Evolutionary conservation across 2,888 invertebrate genomes (phyloP).

Genomic region (Epicampocera succincta): DNA sequence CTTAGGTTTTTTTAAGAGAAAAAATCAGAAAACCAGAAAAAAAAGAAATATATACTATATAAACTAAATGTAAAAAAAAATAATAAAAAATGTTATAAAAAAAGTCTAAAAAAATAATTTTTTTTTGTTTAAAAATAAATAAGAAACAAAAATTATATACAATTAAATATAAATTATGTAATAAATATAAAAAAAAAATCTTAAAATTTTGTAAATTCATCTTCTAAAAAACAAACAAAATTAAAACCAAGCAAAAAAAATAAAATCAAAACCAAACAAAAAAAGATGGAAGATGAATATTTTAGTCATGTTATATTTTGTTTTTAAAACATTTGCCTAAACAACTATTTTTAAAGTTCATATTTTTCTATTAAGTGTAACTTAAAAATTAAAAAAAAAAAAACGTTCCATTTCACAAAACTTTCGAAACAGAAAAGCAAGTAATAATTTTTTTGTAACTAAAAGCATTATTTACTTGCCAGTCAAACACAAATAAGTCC

Average conservation of each 20-base stretch:
- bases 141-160: constrained; percentile 57
- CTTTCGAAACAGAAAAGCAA: constrained; percentile 41
- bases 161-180: constrained; percentile 41
- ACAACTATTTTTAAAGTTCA: constrained; percentile 43
- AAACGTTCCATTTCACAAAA: constrained; percentile 15
- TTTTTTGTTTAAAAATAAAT: constrained; percentile 35
- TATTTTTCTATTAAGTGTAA: constrained; percentile 61
- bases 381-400: constrained; percentile 40
- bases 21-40: constrained; percentile 19
- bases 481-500: constrained; percentile 33
- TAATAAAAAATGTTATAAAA: constrained; percentile 44
- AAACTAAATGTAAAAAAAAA: constrained; percentile 53
- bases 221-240: constrained; percentile 43
- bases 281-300: constrained; percentile 53
- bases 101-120: constrained; percentile 56
- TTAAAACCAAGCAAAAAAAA: constrained; percentile 6
- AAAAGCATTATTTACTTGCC: constrained; percentile 45
- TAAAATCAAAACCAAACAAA: constrained; percentile 4
- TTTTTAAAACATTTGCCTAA: constrained; percentile 50
- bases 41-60: constrained; percentile 41
- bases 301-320: constrained; percentile 35
- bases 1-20: constrained; percentile 43
- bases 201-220: constrained; percentile 59
- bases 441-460: constrained; percentile 34
- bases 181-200: constrained; percentile 41